These are phyloP conservation scores for Pholis gunnellus DNA, from an alignment of 2,113 vertebrate genomes.

Conservation along the genomic window DNA sequence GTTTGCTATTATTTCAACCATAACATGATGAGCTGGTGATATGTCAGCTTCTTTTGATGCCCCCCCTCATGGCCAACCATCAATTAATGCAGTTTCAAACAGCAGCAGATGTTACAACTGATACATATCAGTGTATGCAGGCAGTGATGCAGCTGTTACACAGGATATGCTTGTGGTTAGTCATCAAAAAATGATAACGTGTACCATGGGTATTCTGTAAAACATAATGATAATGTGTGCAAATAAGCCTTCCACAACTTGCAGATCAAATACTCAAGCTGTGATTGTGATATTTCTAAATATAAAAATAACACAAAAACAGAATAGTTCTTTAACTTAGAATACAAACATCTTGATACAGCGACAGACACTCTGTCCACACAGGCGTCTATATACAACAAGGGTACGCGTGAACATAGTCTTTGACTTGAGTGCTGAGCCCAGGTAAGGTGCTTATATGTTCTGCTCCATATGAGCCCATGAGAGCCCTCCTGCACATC, in stretches of 20 bases:
- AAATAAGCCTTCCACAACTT: not conserved
- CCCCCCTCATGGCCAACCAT: not conserved
- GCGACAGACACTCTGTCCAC: not conserved
- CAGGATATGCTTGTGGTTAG: not conserved
- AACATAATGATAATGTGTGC: not conserved
- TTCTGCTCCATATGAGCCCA: constrained; percentile 86
- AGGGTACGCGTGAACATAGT: constrained; percentile 90
- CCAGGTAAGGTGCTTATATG: constrained; percentile 82
- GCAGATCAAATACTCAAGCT: not conserved
- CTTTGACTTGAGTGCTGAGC: constrained; percentile 84
- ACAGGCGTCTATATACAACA: constrained; percentile 80
- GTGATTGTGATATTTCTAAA: not conserved
- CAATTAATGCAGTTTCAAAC: constrained; percentile 20
- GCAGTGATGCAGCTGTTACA: not conserved
- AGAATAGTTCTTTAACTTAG: not conserved
- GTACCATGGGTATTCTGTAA: not conserved
- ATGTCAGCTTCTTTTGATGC: not conserved
- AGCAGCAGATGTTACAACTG: constrained; percentile 1
- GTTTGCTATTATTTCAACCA: not conserved
- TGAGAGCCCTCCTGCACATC: constrained; percentile 89
- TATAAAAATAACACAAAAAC: not conserved
- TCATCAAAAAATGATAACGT: not conserved
- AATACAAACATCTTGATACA: not conserved
- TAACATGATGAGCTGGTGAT: not conserved
- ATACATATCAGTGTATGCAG: no score